Conservation (phyloP, 2,888 invertebrate species). For the Cactoblastis cactorum region DNA sequence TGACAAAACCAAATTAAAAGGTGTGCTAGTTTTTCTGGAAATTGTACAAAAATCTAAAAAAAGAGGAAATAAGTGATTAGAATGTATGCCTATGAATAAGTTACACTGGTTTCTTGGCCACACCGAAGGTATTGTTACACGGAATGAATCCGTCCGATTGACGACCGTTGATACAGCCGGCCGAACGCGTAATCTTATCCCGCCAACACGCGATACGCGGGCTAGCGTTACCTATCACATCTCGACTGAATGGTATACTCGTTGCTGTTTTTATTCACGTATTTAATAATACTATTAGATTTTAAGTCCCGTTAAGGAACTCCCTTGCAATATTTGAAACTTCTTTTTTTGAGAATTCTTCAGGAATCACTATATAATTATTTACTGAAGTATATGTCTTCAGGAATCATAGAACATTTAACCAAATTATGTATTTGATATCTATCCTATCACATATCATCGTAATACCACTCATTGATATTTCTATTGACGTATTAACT, state of each 20-base stretch:
- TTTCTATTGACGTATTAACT: conserved; percentile 26
- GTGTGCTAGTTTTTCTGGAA: too few species aligned
- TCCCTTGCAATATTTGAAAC: too few species aligned
- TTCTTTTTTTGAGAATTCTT: too few species aligned
- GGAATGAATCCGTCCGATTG: conserved; percentile 76
- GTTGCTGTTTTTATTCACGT: conserved; percentile 29
- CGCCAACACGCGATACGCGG: conserved; percentile 68
- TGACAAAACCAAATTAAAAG: too few species aligned
- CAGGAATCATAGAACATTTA: too few species aligned
- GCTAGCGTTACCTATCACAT: conserved; percentile 74
- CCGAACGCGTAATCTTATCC: conserved; percentile 71
- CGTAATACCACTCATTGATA: conserved; percentile 27
- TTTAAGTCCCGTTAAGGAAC: neutral
- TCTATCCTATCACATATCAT: too few species aligned
- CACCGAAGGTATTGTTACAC: conserved; percentile 71
- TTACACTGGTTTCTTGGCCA: conserved; percentile 38
- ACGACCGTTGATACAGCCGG: conserved; percentile 76
- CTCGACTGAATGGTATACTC: conserved; percentile 31
- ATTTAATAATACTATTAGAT: conserved; percentile 12
- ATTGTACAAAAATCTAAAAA: too few species aligned
- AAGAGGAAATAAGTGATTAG: too few species aligned
- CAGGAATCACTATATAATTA: too few species aligned
- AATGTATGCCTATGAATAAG: too few species aligned
- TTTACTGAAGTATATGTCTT: too few species aligned
- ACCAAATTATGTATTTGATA: too few species aligned